Evolutionary conservation across 2,113 vertebrate genomes (phyloP).

Genomic region (Daphoenositta chrysoptera): DNA sequence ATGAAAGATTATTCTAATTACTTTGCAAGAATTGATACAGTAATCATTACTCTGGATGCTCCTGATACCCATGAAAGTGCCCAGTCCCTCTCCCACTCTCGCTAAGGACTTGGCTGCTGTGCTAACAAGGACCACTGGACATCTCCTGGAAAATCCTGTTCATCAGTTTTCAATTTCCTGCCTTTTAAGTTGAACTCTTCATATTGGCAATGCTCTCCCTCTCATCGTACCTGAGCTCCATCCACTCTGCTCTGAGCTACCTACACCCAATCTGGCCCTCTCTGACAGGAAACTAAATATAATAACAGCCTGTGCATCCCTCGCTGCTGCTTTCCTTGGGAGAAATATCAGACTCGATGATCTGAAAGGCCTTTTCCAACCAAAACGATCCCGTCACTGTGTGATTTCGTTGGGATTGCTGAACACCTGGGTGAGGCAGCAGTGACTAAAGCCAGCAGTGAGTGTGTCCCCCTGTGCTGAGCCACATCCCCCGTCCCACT

Average conservation of each 20-base stretch:
- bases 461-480: not conserved
- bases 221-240: not conserved
- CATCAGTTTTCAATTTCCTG: not conserved
- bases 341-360: not conserved
- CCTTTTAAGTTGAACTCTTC: not conserved
- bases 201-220: not conserved
- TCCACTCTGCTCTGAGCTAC: not conserved
- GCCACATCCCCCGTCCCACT: rapidly evolving
- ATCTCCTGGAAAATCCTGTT: not conserved
- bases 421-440: not conserved
- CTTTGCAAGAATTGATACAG: not conserved
- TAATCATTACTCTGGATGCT: not conserved
- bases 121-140: not conserved
- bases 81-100: not conserved
- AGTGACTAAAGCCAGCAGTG: rapidly evolving
- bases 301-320: not conserved
- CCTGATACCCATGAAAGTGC: not conserved
- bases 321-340: not conserved
- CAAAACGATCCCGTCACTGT: rapidly evolving
- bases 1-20: slow-evolving; percentile 18
- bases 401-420: not conserved
- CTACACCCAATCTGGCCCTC: not conserved
- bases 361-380: not conserved
- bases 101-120: not conserved
- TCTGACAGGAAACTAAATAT: not conserved